Evolutionary conservation across 2,888 invertebrate species (phyloP).

Genomic region (Ptychoptera albimana): DNA sequence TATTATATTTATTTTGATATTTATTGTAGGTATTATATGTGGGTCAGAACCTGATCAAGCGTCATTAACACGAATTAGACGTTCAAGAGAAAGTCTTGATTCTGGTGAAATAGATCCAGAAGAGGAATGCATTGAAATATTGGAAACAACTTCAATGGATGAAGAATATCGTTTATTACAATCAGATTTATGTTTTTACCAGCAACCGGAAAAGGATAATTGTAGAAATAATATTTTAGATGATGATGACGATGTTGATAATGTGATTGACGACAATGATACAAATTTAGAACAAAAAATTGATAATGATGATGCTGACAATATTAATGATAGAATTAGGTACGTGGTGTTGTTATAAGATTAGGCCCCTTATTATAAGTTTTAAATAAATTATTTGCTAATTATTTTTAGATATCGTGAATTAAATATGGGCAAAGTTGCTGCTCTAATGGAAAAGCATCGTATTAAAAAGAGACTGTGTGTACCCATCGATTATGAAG

Average conservation of each 20-base stretch:
- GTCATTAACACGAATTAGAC: constrained; percentile 30
- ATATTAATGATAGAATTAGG: constrained; percentile 11
- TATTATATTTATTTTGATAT: neutral
- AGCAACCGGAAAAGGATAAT: constrained; percentile 25
- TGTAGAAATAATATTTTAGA: constrained; percentile 17
- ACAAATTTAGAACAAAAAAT: no score
- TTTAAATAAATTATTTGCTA: neutral
- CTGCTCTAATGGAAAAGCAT: constrained; percentile 10
- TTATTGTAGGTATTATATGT: constrained; percentile 34
- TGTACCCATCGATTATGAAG: constrained; percentile 15
- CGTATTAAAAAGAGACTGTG: constrained; percentile 8
- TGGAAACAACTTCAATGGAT: constrained; percentile 30
- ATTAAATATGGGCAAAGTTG: constrained; percentile 7
- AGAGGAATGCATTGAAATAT: constrained; percentile 35
- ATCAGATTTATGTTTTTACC: constrained; percentile 26
- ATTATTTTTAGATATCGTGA: constrained; percentile 6
- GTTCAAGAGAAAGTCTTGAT: constrained; percentile 60
- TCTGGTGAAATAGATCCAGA: constrained; percentile 45
- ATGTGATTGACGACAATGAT: constrained; percentile 10
- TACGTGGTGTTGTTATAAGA: neutral
- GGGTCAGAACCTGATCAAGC: constrained; percentile 33
- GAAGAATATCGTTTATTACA: constrained; percentile 28
- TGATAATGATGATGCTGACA: constrained; percentile 10
- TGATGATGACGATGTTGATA: constrained; percentile 14
- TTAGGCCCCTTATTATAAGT: neutral